Conservation (phyloP, 2,888 invertebrate genomes). For the Cabera pusaria region DNA sequence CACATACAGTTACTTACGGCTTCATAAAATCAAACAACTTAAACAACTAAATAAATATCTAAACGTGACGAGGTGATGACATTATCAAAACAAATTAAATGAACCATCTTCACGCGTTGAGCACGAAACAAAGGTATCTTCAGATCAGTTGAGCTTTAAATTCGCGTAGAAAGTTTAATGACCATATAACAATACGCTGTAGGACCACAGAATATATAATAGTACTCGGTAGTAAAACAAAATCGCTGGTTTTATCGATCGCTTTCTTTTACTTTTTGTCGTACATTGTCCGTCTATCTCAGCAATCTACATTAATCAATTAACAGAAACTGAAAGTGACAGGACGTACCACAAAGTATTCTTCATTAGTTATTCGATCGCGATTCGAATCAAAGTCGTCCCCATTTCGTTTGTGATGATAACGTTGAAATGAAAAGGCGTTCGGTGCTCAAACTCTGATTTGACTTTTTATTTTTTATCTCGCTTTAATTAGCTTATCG, state of each 20-base stretch:
- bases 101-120: slow-evolving; percentile 32
- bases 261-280: slow-evolving; percentile 34
- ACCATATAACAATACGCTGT: slow-evolving; percentile 38
- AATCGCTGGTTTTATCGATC: slow-evolving; percentile 23
- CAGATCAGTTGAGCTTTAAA: slow-evolving; percentile 24
- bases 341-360: slow-evolving; percentile 36
- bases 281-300: slow-evolving; percentile 40
- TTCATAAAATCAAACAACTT: not conserved
- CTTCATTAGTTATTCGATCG: slow-evolving; percentile 34
- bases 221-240: no score
- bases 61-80: slow-evolving; percentile 36
- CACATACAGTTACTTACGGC: no score
- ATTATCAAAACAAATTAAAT: slow-evolving; percentile 42
- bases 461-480: slow-evolving; percentile 15
- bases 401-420: slow-evolving; percentile 17
- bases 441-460: slow-evolving; percentile 17
- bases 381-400: slow-evolving; percentile 30
- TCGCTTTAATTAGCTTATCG: slow-evolving; percentile 29
- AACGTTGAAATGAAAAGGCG: slow-evolving; percentile 21
- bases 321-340: slow-evolving; percentile 67
- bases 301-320: slow-evolving; percentile 64
- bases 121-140: slow-evolving; percentile 35
- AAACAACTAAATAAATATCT: slow-evolving; percentile 8
- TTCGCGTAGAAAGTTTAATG: slow-evolving; percentile 51
- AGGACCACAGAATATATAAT: no score